Conservation (phyloP, 2,888 invertebrate genomes). For the Imbricaverruca yamaguchii region DNA sequence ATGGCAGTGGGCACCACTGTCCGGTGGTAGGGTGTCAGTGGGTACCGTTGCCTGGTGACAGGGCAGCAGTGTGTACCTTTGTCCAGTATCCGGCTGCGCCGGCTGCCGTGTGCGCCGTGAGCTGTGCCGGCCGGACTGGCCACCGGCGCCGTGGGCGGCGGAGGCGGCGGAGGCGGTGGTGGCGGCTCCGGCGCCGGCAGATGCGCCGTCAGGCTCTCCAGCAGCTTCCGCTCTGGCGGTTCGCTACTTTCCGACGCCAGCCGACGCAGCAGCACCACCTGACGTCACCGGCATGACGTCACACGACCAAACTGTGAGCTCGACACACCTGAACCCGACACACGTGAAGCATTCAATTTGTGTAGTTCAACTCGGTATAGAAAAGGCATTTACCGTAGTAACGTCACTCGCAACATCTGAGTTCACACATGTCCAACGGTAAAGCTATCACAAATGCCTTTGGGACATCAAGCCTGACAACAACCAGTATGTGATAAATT, state of each 20-base stretch:
- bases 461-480: too few species aligned
- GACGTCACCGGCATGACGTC: too few species aligned
- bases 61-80: background rate
- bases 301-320: too few species aligned
- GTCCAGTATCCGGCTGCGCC: conserved; percentile 11
- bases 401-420: too few species aligned
- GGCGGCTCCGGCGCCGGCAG: conserved; percentile 25
- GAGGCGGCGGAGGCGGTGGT: background rate
- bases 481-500: too few species aligned
- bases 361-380: too few species aligned
- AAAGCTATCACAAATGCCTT: too few species aligned
- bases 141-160: background rate
- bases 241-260: conserved; percentile 47
- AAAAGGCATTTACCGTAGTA: too few species aligned
- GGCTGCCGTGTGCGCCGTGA: background rate
- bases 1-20: too few species aligned
- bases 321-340: too few species aligned
- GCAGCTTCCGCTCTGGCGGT: conserved; percentile 68
- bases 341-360: too few species aligned
- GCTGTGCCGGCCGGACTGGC: background rate
- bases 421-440: too few species aligned
- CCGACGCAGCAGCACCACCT: conserved; percentile 15
- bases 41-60: background rate
- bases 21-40: background rate
- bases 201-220: conserved; percentile 46